Conservation (phyloP, 2,797 vertebrate species). For the Neostethus bicornis region DNA sequence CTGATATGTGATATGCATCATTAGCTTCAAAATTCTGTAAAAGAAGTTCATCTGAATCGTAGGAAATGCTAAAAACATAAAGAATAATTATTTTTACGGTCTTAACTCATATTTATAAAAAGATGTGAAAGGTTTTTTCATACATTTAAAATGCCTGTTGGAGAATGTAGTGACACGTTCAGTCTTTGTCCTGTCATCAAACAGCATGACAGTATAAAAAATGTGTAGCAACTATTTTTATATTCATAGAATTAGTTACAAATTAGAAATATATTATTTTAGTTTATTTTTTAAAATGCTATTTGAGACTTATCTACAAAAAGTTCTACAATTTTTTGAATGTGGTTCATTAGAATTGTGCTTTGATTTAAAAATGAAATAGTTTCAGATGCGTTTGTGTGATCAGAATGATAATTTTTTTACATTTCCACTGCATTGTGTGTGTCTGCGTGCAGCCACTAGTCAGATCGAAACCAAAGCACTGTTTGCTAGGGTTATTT, state of each 20-base stretch:
- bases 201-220: constrained; percentile 55
- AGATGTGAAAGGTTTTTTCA: constrained; percentile 38
- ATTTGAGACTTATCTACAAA: constrained; percentile 36
- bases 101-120: constrained; percentile 15
- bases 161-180: constrained; percentile 45
- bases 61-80: not conserved
- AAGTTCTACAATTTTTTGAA: constrained; percentile 36
- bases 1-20: constrained; percentile 9
- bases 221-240: constrained; percentile 82
- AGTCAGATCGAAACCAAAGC: constrained; percentile 52
- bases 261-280: constrained; percentile 58
- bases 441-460: constrained; percentile 12
- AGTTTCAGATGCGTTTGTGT: constrained; percentile 15
- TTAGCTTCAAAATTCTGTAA: constrained; percentile 11
- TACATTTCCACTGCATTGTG: constrained; percentile 19
- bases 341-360: constrained; percentile 43
- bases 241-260: constrained; percentile 60
- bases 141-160: constrained; percentile 35
- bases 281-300: constrained; percentile 47
- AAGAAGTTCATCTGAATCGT: not conserved
- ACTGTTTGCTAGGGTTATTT: constrained; percentile 17
- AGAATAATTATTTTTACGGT: constrained; percentile 17
- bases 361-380: constrained; percentile 23
- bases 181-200: constrained; percentile 48
- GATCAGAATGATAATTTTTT: constrained; percentile 23